Percentiles rank a stretch among this genome's conserved stretches.
phyloP scores from a whole-genome alignment of 2,113 vertebrate species.

The Urocolius indicus region DNA sequence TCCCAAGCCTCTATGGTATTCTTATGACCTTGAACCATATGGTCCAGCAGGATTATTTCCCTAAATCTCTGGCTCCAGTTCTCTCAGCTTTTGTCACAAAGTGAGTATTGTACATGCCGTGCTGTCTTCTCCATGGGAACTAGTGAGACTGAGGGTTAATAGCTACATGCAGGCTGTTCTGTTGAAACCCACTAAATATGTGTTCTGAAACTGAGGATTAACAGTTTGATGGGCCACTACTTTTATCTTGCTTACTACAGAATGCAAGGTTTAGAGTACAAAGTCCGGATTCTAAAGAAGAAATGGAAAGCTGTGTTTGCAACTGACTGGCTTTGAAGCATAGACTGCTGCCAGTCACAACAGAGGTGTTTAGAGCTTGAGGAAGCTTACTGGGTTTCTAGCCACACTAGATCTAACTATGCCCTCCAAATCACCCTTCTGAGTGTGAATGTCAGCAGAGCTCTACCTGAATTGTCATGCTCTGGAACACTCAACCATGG shows the following conservation, averaged over 20 bases:
- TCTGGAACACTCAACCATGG: not conserved
- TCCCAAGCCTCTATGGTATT: constrained; percentile 88
- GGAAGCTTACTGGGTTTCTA: not conserved
- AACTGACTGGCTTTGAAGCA: not conserved
- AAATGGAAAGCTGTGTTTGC: not conserved
- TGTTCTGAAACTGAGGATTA: not conserved
- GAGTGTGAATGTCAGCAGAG: not conserved
- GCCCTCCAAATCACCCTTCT: not conserved
- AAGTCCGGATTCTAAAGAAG: not conserved
- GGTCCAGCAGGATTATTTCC: constrained; percentile 95
- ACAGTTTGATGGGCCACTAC: not conserved
- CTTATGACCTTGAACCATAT: constrained; percentile 89
- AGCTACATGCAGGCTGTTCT: not conserved
- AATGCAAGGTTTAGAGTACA: not conserved
- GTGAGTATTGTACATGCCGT: constrained; percentile 79
- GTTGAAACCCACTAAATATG: not conserved
- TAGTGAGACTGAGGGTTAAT: not conserved
- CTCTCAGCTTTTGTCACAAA: constrained; percentile 92
- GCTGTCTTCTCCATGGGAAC: not conserved
- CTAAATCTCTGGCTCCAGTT: constrained; percentile 84
- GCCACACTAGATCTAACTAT: not conserved
- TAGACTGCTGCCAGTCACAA: not conserved
- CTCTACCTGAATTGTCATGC: not conserved
- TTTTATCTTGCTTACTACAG: not conserved
- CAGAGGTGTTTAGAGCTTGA: not conserved